Evolutionary conservation across 37 sponge, comb jelly and placozoan species (phyloP).

Genomic region (Hexactinellida sp.): DNA sequence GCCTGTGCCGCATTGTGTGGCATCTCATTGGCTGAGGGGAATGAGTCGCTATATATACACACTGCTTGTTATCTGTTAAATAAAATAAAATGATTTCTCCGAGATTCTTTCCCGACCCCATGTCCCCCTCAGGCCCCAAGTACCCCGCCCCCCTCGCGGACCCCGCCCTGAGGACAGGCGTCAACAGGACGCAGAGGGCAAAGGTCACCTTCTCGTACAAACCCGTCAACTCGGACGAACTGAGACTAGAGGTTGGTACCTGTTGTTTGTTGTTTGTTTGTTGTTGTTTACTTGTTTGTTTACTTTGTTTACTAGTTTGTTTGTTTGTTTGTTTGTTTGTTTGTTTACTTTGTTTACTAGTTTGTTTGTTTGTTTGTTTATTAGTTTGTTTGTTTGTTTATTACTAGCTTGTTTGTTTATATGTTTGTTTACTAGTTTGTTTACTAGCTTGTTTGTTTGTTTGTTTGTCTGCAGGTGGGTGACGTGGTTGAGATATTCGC

Average conservation of each 20-base stretch:
- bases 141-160: background rate
- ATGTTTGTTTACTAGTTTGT: no score
- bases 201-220: constrained; percentile 6
- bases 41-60: no score
- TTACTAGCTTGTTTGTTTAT: constrained; percentile 7
- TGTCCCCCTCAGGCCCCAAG: background rate
- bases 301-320: no score
- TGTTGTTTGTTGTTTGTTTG: background rate
- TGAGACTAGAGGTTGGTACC: background rate
- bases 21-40: no score
- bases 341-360: no score
- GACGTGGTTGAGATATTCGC: background rate
- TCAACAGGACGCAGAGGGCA: background rate
- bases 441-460: constrained; percentile 18
- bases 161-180: background rate
- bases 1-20: no score
- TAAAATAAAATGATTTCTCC: background rate
- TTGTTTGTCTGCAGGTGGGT: background rate
- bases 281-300: no score
- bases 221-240: background rate
- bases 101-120: background rate
- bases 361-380: constrained; percentile 1
- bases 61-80: no score
- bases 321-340: background rate
- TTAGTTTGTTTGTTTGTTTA: constrained; percentile 10